Evolutionary conservation across 1,140 invertebrate species (phyloP).

Genomic region (Heliconius hermathena): DNA sequence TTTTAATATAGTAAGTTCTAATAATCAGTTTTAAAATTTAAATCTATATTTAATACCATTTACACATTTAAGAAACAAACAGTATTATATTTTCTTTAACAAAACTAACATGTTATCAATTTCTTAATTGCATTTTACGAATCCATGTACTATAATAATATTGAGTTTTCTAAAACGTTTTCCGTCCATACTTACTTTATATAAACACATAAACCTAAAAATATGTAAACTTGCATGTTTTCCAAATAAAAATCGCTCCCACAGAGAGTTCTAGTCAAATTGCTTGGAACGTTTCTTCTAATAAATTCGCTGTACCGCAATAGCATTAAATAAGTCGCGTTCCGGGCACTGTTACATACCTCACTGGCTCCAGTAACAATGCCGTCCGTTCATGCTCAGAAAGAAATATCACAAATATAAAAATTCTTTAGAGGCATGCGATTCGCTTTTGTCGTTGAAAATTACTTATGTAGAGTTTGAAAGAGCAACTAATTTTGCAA

Average conservation of each 20-base stretch:
- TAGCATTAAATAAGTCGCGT: conserved; percentile 35
- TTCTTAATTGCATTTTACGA: too few species aligned
- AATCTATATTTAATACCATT: too few species aligned
- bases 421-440: conserved; percentile 19
- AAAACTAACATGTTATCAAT: too few species aligned
- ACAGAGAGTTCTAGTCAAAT: conserved; percentile 21
- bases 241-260: background rate
- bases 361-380: conserved; percentile 29
- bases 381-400: conserved; percentile 19
- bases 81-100: too few species aligned
- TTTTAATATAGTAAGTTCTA: too few species aligned
- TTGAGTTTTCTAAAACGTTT: background rate
- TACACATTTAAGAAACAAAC: too few species aligned
- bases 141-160: too few species aligned
- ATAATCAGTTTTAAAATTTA: too few species aligned
- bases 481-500: conserved; percentile 14
- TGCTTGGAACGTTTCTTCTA: conserved; percentile 30
- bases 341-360: conserved; percentile 30
- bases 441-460: conserved; percentile 12
- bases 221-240: conserved; percentile 5
- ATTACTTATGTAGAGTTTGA: conserved; percentile 13
- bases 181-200: background rate
- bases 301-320: conserved; percentile 28
- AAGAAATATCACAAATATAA: conserved; percentile 33
- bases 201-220: background rate